phyloP scores from a whole-genome alignment of 2,888 invertebrate genomes.

The Venustoraphidia nigricollis region DNA sequence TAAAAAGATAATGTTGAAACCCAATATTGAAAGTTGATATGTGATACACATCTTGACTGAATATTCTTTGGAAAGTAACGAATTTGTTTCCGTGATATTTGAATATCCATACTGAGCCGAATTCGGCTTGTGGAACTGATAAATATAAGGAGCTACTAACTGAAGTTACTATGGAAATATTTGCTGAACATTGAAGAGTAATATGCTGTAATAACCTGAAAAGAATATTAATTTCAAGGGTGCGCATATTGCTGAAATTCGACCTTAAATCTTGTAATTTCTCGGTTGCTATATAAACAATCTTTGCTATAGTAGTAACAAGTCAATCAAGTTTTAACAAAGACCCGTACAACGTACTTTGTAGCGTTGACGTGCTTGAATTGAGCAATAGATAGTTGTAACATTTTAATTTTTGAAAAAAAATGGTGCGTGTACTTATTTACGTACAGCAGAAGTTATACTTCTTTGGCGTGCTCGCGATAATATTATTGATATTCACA shows the following conservation, averaged over 20 bases:
- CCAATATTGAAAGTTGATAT: conserved; percentile 23
- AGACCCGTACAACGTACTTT: too few species aligned
- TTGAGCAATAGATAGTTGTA: too few species aligned
- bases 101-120: conserved; percentile 17
- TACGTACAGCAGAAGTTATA: too few species aligned
- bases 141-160: conserved; percentile 17
- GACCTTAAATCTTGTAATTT: background rate
- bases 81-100: conserved; percentile 17
- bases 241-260: background rate
- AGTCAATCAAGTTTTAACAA: too few species aligned
- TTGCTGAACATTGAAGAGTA: conserved; percentile 15
- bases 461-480: too few species aligned
- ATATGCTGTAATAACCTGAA: conserved; percentile 20
- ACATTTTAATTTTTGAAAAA: too few species aligned
- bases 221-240: conserved; percentile 2
- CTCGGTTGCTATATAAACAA: too few species aligned
- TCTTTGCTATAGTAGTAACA: too few species aligned
- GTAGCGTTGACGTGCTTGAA: too few species aligned
- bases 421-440: too few species aligned
- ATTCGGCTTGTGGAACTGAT: conserved; percentile 19
- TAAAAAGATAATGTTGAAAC: conserved; percentile 23
- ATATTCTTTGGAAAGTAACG: conserved; percentile 16
- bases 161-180: conserved; percentile 17
- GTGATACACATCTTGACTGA: conserved; percentile 15
- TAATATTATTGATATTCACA: too few species aligned